Evolutionary conservation across 2,888 invertebrate genomes (phyloP), one percentile per base, ranked within the genome.

Genomic region (Ectropis crepuscularia): DNA sequence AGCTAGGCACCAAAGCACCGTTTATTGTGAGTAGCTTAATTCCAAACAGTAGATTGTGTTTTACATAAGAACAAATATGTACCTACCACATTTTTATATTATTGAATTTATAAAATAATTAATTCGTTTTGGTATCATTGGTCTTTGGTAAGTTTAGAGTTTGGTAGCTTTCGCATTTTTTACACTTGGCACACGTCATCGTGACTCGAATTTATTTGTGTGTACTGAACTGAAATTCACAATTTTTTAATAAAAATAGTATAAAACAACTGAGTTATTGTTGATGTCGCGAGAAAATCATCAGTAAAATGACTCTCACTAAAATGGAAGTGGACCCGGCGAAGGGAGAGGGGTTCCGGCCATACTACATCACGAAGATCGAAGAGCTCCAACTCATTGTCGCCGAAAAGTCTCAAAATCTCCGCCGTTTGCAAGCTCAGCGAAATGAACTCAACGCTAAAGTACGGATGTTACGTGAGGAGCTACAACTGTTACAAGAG

Each of bases 391-490:
- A 99, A 88, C 94, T 99, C 59, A 95, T 98, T 75, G 98, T 99
- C 6, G 97, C 98, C n/a, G 99, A 99, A 79, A 99, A 99, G 84
- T 97, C 98, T 74, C 99, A 99, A 89, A 99, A 99, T 91, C 94
- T 99, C 55, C 95, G 99, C 60, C 96, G 99, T 85, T 93, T 99
- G 67, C 99, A 99, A 92, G 99, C 99, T 11, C 99, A 99, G 86
- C 95, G 99, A 73, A 99, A 99, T 94, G 99, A 99, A 87, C 95
- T 99, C 0, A 99, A 99, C 92, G 98, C 99, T 7, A 99, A 99
- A 96, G 99, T 99, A 49, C 96, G 99, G 41, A 98, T 99, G 98
- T 88, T 99, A 67, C 95, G 99, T 7, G 99, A 99, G 84, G 99
- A 99, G 85, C 93, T 99, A 0, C 99, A 99, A 90, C 94, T 99